Conservation (phyloP, 2,888 invertebrate genomes). For the Panzeria rudis region DNA sequence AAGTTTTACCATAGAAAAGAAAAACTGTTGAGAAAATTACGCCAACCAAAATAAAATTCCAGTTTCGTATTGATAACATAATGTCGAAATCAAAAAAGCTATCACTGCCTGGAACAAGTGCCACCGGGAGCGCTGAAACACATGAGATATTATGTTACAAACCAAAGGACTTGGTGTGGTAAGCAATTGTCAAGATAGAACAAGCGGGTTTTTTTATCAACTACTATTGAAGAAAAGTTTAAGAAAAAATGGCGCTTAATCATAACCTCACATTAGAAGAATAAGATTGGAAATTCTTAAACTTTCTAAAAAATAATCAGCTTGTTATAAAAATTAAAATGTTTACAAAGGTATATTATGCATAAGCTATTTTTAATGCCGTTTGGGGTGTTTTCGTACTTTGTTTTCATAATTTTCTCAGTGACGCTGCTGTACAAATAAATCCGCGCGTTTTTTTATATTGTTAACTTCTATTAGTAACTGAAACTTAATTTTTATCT, state of each 20-base stretch:
- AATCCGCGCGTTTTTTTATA: slow-evolving; percentile 76
- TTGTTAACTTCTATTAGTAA: slow-evolving; percentile 8
- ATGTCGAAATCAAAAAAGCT: slow-evolving; percentile 82
- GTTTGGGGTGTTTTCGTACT: not conserved
- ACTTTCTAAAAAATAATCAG: slow-evolving; percentile 2
- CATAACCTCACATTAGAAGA: slow-evolving; percentile 71
- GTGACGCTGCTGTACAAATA: slow-evolving; percentile 41
- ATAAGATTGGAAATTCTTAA: not conserved
- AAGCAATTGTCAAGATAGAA: slow-evolving; percentile 69
- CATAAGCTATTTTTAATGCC: not conserved
- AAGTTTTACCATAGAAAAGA: slow-evolving; percentile 14
- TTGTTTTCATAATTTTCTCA: not conserved
- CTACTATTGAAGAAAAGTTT: slow-evolving; percentile 12
- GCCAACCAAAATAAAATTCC: slow-evolving; percentile 82
- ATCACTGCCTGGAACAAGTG: slow-evolving; percentile 77
- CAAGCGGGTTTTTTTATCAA: slow-evolving; percentile 30
- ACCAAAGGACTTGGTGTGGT: slow-evolving; percentile 82
- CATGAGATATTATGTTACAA: slow-evolving; percentile 80
- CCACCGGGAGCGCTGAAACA: slow-evolving; percentile 71
- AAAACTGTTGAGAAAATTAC: slow-evolving; percentile 63
- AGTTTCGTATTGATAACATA: slow-evolving; percentile 80
- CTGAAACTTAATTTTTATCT: slow-evolving; percentile 58
- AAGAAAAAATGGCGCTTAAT: slow-evolving; percentile 73
- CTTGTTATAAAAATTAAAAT: not conserved
- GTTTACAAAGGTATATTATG: not conserved